Conservation (phyloP, 1,140 invertebrate genomes). For the Ips nitidus region DNA sequence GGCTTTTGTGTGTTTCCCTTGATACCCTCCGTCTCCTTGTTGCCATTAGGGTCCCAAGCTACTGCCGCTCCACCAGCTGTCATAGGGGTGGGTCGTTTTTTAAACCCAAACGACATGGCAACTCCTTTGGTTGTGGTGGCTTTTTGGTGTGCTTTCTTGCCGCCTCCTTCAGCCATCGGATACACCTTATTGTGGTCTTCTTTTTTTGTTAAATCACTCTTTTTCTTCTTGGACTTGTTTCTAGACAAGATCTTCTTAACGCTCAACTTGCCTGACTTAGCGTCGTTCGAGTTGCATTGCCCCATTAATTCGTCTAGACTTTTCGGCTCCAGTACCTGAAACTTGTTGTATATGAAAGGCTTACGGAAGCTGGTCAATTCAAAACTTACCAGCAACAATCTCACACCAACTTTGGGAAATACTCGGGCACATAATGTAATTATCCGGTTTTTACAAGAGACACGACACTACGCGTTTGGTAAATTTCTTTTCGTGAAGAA, state of each 20-base stretch:
- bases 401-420: neutral
- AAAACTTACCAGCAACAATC: neutral
- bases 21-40: constrained; percentile 42
- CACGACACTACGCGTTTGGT: constrained; percentile 3
- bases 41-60: constrained; percentile 35
- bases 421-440: neutral
- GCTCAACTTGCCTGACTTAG: constrained; percentile 8
- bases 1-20: too few species aligned
- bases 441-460: neutral
- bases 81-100: constrained; percentile 54
- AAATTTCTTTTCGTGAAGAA: neutral
- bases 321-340: neutral
- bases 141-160: constrained; percentile 43
- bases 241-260: constrained; percentile 8
- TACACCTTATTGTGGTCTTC: constrained; percentile 7
- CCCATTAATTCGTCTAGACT: constrained; percentile 18
- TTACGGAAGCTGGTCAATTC: neutral
- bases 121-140: constrained; percentile 60
- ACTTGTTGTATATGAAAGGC: neutral
- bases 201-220: constrained; percentile 5
- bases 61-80: constrained; percentile 7
- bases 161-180: neutral
- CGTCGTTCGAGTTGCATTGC: constrained; percentile 21
- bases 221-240: constrained; percentile 14
- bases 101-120: constrained; percentile 70